These are phyloP conservation scores for Thripadectes ignobilis DNA, from an alignment of 2,797 vertebrate species.

Conservation along the genomic window DNA sequence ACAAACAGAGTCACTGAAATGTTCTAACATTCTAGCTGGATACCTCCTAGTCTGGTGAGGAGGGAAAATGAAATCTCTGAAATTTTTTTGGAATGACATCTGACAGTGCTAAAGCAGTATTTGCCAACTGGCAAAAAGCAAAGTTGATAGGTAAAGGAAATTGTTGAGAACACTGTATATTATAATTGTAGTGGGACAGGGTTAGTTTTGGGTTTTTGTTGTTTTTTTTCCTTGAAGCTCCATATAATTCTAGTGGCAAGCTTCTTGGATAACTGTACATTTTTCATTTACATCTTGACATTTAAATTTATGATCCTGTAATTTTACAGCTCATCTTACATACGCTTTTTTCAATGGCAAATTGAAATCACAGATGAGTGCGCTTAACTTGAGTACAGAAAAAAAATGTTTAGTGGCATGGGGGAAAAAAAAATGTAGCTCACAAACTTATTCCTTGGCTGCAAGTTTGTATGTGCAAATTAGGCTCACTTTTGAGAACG, in stretches of 20 bases:
- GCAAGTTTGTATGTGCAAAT: constrained; percentile 45
- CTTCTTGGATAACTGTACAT: constrained; percentile 34
- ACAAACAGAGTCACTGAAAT: neutral
- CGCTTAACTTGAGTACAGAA: constrained; percentile 7
- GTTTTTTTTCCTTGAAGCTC: neutral
- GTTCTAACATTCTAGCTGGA: constrained; percentile 28
- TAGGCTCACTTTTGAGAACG: constrained; percentile 49
- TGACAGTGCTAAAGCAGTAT: constrained; percentile 29
- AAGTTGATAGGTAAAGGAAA: constrained; percentile 45
- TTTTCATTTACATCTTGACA: constrained; percentile 68
- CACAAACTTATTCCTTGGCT: constrained; percentile 63
- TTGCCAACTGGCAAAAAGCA: constrained; percentile 49
- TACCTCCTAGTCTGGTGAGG: constrained; percentile 16
- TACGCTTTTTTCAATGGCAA: constrained; percentile 57
- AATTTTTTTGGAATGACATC: neutral
- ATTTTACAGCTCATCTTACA: constrained; percentile 70
- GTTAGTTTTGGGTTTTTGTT: too few species aligned
- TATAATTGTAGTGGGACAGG: constrained; percentile 18
- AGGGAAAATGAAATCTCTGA: neutral
- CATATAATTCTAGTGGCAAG: constrained; percentile 40
- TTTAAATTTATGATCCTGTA: constrained; percentile 66
- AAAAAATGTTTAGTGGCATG: constrained; percentile 41
- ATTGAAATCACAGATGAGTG: constrained; percentile 58
- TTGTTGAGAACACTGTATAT: neutral
- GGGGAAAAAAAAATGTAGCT: neutral